Conservation (phyloP, 2,113 vertebrate genomes). For the Ginglymostoma cirratum region DNA sequence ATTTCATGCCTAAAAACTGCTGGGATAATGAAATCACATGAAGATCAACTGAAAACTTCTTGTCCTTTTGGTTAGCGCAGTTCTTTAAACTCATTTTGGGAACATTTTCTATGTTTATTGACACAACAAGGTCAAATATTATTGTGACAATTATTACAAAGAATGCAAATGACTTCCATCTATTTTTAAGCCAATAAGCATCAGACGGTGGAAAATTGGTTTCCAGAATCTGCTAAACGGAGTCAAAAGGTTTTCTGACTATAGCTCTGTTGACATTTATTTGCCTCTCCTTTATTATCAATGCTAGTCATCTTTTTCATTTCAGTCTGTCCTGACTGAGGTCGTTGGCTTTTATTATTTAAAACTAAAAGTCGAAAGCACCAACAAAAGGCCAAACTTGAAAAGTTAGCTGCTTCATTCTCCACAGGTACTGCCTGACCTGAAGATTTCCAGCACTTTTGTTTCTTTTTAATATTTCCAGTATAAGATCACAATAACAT, state of each 20-base stretch:
- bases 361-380: not conserved
- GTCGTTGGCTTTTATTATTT: not conserved
- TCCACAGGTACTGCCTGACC: too few species aligned
- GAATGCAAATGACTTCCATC: not conserved
- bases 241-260: not conserved
- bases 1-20: not conserved
- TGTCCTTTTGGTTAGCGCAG: not conserved
- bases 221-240: not conserved
- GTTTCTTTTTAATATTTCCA: too few species aligned
- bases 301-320: not conserved
- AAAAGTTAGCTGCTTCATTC: too few species aligned
- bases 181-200: not conserved
- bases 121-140: not conserved
- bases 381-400: not conserved
- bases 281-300: not conserved
- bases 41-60: not conserved
- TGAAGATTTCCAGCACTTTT: too few species aligned
- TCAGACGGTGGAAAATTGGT: not conserved
- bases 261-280: not conserved
- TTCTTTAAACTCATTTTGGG: not conserved
- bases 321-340: not conserved
- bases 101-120: conserved; percentile 13
- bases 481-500: too few species aligned
- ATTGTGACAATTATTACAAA: not conserved
- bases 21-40: not conserved